Percentiles rank a stretch among this genome's conserved stretches.
Conservation (phyloP, 1,140 invertebrate species). For the Prorops nasuta region DNA sequence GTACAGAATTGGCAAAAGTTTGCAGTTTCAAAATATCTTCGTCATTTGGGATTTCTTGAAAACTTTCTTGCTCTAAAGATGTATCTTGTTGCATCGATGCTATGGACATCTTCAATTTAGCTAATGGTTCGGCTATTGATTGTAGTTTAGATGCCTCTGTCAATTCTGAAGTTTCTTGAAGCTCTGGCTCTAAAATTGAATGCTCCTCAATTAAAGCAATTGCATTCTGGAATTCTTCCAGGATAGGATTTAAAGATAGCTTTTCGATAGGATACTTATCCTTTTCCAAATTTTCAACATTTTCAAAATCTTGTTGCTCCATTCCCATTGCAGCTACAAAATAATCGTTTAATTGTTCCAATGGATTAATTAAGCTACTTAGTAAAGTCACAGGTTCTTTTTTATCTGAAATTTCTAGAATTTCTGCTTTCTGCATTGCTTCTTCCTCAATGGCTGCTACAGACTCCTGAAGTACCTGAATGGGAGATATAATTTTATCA, state of each 20-base stretch:
- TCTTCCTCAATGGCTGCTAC: constrained; percentile 21
- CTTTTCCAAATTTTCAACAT: constrained; percentile 1
- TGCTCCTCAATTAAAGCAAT: constrained; percentile 39
- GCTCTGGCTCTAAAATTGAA: constrained; percentile 20
- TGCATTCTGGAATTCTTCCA: constrained; percentile 22
- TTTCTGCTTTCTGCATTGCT: constrained; percentile 19
- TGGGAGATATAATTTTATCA: constrained; percentile 10
- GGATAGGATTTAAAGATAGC: constrained; percentile 11
- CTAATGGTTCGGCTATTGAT: constrained; percentile 38
- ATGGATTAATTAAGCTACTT: constrained; percentile 10
- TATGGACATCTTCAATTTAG: constrained; percentile 46
- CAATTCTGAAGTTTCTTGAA: constrained; percentile 14
- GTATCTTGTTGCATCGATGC: constrained; percentile 39
- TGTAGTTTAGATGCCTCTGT: constrained; percentile 20
- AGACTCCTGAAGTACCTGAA: constrained; percentile 16
- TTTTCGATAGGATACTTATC: not conserved
- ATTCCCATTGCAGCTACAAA: constrained; percentile 20
- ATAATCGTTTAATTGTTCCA: constrained; percentile 20
- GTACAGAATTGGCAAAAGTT: constrained; percentile 55
- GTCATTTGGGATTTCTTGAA: constrained; percentile 28
- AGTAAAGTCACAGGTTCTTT: constrained; percentile 9
- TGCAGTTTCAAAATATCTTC: constrained; percentile 48
- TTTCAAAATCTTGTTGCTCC: no score
- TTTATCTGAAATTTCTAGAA: constrained; percentile 6
- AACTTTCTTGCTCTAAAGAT: constrained; percentile 21